phyloP scores from a whole-genome alignment of 2,797 vertebrate species.

The Anabas testudineus region DNA sequence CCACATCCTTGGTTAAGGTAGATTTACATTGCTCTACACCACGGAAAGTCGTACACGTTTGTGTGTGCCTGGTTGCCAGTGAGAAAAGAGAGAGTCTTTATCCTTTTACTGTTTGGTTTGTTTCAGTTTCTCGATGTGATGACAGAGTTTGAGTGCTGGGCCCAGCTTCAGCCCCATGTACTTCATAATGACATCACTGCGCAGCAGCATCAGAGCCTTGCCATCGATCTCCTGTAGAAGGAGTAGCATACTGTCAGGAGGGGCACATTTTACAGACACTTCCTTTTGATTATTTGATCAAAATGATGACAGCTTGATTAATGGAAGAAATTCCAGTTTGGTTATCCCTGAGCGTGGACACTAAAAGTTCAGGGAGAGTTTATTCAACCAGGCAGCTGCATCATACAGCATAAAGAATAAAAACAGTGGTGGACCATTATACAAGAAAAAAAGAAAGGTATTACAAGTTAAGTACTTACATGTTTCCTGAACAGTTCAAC shows the following conservation, averaged over 20 bases:
- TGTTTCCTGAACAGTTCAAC: conserved; percentile 96
- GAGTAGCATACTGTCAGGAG: conserved; percentile 30
- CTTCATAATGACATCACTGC: conserved; percentile 96
- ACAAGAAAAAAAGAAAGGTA: not conserved
- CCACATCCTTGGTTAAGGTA: conserved; percentile 7
- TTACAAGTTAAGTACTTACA: conserved; percentile 78
- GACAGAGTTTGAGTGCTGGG: conserved; percentile 93
- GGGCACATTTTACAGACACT: conserved; percentile 1
- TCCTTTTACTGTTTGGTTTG: conserved; percentile 88
- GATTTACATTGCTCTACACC: conserved; percentile 23
- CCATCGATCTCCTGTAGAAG: conserved; percentile 93
- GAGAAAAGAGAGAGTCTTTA: conserved; percentile 3
- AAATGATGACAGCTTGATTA: conserved; percentile 12
- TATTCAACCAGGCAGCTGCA: not conserved
- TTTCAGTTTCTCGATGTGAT: conserved; percentile 94
- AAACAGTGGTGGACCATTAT: not conserved
- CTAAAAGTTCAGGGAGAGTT: not conserved
- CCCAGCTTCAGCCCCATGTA: conserved; percentile 97
- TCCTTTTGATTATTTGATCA: conserved; percentile 8
- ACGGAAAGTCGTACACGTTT: conserved; percentile 24
- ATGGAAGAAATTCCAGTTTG: conserved; percentile 1
- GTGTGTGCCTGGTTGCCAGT: conserved; percentile 36
- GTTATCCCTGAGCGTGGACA: not conserved
- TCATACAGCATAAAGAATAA: not conserved
- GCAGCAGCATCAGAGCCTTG: conserved; percentile 92